Percentiles rank a stretch among this genome's conserved stretches.
Evolutionary conservation across 2,113 vertebrate genomes (phyloP).

Genomic region (Cyphomyrus discorhynchus): DNA sequence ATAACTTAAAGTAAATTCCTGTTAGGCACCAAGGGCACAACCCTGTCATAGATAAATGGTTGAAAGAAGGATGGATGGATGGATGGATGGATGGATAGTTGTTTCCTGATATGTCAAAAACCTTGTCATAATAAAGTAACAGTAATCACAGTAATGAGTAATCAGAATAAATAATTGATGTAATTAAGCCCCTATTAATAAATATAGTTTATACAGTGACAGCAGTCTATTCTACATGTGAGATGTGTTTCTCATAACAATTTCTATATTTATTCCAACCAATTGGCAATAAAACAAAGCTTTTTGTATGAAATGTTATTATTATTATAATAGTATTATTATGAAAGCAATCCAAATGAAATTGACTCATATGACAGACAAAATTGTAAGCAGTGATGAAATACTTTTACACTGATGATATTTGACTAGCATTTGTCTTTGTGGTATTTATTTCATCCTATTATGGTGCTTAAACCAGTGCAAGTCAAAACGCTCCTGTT

Average conservation of each 20-base stretch:
- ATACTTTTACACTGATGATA: not conserved
- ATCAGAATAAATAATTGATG: not conserved
- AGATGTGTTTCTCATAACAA: not conserved
- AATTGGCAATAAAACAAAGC: not conserved
- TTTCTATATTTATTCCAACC: not conserved
- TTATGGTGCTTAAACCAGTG: not conserved
- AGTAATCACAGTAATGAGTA: not conserved
- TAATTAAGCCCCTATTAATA: not conserved
- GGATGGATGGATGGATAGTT: not conserved
- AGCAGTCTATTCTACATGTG: not conserved
- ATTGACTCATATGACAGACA: not conserved
- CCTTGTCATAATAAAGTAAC: not conserved
- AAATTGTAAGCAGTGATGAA: not conserved
- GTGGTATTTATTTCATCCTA: not conserved
- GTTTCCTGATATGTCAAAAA: not conserved
- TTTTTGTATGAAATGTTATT: not conserved
- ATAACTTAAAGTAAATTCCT: not conserved
- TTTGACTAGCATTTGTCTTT: not conserved
- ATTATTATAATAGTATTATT: not conserved
- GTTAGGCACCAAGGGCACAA: not conserved
- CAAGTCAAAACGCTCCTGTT: not conserved
- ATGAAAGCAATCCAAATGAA: not conserved
- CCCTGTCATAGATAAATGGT: not conserved
- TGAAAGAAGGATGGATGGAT: not conserved
- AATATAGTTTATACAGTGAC: not conserved